Evolutionary conservation across 1,140 invertebrate genomes (phyloP), one percentile per base, ranked within the genome.

Genomic region (Sitobion miscanthi): DNA sequence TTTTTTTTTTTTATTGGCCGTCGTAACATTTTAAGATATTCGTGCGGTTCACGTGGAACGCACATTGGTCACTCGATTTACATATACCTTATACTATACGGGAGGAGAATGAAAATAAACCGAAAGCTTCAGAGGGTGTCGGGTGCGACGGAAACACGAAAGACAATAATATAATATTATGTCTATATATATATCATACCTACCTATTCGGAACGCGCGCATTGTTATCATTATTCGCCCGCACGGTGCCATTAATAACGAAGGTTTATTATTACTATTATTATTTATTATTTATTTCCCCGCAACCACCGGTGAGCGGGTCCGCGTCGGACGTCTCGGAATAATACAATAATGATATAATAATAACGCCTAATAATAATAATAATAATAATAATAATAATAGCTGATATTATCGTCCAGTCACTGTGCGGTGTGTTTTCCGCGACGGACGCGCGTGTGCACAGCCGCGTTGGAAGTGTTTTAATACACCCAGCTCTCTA

Each of bases 361-460:
- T 86, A 86, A 86, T 42, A 47, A 49, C 42, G 85, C 35, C n/a
- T 35, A 83, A 83, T 83, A 42, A 42, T 77, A 77, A 69, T 30
- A 62, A 57, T 35, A 35, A 35, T 57, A 57, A 57, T 62, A 62
- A 17, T n/a, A 77, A 77, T 77, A 77, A 77, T 35, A 77, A 77
- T n/a, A n/a, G 62, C n/a, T 5, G 30, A 14, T 69, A 77, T 69
- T 86, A 86, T 86, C 25, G 85, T 86, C 85, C 38, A 86, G 85
- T 86, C 85, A 86, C 45, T 35, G 62, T 25, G 83, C 42, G 85
- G 30, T n/a, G 85, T 14, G 85, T 86, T 86, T 86, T 86, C 85
- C 85, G 85, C 85, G 14, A 77, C n/a, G 17, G 62, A 77, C 62
- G 30, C 62, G 62, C 62, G 85, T 86, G 42, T 47, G 85, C 62